phyloP scores from a whole-genome alignment of 1,140 invertebrate genomes.

The Tenebrio molitor region DNA sequence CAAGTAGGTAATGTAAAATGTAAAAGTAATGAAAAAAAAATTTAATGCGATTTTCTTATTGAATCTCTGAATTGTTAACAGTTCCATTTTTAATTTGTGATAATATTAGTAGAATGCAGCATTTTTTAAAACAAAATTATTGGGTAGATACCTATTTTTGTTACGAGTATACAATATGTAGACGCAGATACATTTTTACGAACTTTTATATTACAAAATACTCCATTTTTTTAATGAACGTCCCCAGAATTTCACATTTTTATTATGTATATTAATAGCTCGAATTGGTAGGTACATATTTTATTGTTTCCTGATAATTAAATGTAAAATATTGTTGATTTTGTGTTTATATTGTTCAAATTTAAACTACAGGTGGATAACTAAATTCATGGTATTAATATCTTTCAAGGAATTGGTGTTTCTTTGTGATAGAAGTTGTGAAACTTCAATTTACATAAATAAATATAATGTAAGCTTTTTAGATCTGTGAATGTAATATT shows the following conservation, averaged over 20 bases:
- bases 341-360: neutral
- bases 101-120: conserved; percentile 13
- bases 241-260: neutral
- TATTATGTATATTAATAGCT: neutral
- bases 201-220: neutral
- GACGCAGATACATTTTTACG: neutral
- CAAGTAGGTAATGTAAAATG: conserved; percentile 21
- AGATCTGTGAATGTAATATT: conserved; percentile 40
- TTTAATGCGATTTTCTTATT: conserved; percentile 30
- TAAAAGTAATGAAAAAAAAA: neutral
- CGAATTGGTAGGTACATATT: neutral
- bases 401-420: conserved; percentile 47
- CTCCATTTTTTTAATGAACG: conserved; percentile 4
- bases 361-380: neutral
- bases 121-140: conserved; percentile 22
- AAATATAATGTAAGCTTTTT: conserved; percentile 41
- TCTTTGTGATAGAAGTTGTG: conserved; percentile 40
- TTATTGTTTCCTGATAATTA: neutral
- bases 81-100: conserved; percentile 40
- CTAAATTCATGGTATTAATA: conserved; percentile 19
- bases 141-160: conserved; percentile 29
- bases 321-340: neutral
- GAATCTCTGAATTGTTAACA: neutral
- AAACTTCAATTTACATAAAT: conserved; percentile 21
- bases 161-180: conserved; percentile 22